Evolutionary conservation across 2,888 invertebrate genomes (phyloP), one percentile per base, ranked within the genome.

Genomic region (Scaptomyza cyrtandrae): DNA sequence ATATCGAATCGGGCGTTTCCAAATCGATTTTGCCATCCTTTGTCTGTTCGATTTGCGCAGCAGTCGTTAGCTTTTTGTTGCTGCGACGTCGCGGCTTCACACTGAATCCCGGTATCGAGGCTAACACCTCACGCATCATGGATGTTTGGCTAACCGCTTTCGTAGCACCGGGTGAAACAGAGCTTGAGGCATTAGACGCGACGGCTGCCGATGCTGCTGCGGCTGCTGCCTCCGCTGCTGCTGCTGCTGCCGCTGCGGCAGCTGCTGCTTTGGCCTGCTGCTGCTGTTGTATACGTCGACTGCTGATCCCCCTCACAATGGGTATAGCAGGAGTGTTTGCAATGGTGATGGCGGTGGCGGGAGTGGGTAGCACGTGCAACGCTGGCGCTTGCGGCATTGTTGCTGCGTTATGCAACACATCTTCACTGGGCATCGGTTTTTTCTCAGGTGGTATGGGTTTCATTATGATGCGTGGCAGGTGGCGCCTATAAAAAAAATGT

Each of bases 1-100:
- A 94, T 90, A 99, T 98, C 56, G 98, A 98, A 90, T 98, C 98
- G 19, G 98, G 98, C 44, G 98, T 98, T 93, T 98, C 98, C 87
- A 99, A 93, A 93, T 99, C 98, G 78, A 99, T 97, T 91, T 97
- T 96, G 56, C 98, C 98, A 93, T 98, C 98, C 92, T 96, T 96
- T 44, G 97, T 97, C 93, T 97, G 97, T 90, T 97, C 97, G 74
- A 98, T 93, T 93, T 98, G 98, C 74, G 98, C 98, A 46, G 98
- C 97, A 69, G 97, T 96, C 39, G 97, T 97, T 79, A 97, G 92
- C 91, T 97, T 97, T 90, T 97, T 96, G 69, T 95, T 95, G 71
- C 96, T 96, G 45, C 92, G 89, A 43, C 92, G 88, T 91, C 96
- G 96, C 55, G 96, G 96, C 89, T 97, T 96, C 60, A 96, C 93